These are phyloP conservation scores for Nyctibius bracteatus DNA, from an alignment of 2,113 vertebrate species.

Conservation along the genomic window DNA sequence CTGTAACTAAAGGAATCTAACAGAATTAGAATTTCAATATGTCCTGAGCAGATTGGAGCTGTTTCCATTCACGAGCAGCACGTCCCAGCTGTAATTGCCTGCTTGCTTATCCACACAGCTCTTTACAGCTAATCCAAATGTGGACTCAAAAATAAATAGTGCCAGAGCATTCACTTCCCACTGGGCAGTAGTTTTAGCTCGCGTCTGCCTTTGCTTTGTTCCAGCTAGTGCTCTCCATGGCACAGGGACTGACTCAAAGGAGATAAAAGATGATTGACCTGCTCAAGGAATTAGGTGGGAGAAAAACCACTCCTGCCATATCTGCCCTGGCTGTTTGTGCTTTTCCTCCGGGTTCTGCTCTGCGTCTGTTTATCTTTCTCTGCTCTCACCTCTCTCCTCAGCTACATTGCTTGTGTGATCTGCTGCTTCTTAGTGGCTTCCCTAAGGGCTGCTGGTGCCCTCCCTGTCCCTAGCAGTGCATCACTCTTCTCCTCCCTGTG, in stretches of 20 bases:
- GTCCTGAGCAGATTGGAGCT: constrained; percentile 39
- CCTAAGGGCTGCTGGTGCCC: not conserved
- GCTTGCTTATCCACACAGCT: constrained; percentile 35
- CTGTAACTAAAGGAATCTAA: constrained; percentile 40
- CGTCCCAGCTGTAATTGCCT: constrained; percentile 55
- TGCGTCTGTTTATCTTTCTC: not conserved
- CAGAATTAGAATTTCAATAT: constrained; percentile 58
- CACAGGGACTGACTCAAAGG: not conserved
- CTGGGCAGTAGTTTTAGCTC: constrained; percentile 27
- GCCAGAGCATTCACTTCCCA: not conserved
- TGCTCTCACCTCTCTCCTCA: not conserved
- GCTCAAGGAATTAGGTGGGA: not conserved
- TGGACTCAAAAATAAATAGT: constrained; percentile 24
- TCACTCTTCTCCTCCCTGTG: not conserved
- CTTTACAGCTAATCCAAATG: constrained; percentile 61
- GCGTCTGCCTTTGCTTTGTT: constrained; percentile 45
- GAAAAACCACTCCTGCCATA: not conserved
- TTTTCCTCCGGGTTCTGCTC: not conserved
- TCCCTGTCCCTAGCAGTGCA: not conserved
- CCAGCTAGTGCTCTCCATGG: not conserved
- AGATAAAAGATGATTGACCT: constrained; percentile 41
- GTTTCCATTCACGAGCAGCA: constrained; percentile 47
- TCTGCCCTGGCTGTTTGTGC: not conserved
- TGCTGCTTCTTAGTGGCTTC: not conserved
- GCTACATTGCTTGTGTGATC: not conserved